Evolutionary conservation across 2,113 vertebrate genomes (phyloP), one percentile per base, ranked within the genome.

Genomic region (Irena cyanogastra): DNA sequence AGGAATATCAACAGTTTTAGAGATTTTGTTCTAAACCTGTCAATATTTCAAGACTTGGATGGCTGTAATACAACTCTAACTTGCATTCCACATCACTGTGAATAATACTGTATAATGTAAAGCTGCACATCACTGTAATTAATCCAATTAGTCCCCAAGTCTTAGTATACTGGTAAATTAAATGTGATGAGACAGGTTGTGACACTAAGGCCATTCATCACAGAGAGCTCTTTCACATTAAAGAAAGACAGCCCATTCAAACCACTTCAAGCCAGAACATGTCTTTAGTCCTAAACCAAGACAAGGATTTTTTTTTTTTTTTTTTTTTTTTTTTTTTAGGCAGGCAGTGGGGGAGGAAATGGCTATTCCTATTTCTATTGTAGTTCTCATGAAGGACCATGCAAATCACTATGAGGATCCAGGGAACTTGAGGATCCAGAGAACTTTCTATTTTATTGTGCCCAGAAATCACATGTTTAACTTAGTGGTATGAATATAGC

Each of bases 301-400:
- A 53, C 1, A 16, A 30, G 10, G 11, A 52, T 6, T 31, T 54
- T 30, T 30, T 35, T 21, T 39, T 33, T n/a, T 26, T 22, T 35
- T n/a, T 12, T 44, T 9, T 19, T 60, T 60, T 18, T 50, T 35
- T 27, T 41, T 61, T 31, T 61, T 27, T n/a, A n/a, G n/a, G n/a
- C n/a, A n/a, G n/a, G n/a, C n/a, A n/a, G n/a, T n/a, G n/a, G 2
- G 7, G 19, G 21, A 17, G 14, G 3, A 27, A 6, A 45, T 3
- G 10, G 4, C 24, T 54, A 59, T n/a, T n/a, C n/a, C n/a, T n/a
- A n/a, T n/a, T n/a, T n/a, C n/a, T n/a, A n/a, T n/a, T n/a, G n/a
- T n/a, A n/a, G n/a, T n/a, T n/a, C n/a, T n/a, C n/a, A n/a, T n/a
- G n/a, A 10, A 13, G 71, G 21, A 24, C 5, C 4, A 52, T 8